phyloP scores from a whole-genome alignment of 2,797 vertebrate species.

The Fratercula arctica region DNA sequence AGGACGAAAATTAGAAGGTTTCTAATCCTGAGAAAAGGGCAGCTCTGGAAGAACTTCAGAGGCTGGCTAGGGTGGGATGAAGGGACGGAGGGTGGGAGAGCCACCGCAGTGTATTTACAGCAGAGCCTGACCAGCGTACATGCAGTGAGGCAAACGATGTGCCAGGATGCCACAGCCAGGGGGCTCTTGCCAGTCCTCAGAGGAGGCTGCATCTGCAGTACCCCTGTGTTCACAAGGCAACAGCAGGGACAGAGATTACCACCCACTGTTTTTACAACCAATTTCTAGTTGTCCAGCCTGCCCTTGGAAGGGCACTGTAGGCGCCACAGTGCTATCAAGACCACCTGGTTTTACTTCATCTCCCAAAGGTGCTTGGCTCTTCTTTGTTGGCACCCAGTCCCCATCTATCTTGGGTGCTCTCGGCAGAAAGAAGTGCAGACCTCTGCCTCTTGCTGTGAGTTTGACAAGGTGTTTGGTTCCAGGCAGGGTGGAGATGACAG shows the following conservation, averaged over 20 bases:
- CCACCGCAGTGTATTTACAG: slow-evolving; percentile 24
- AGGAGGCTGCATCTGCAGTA: not conserved
- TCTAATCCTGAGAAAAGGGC: slow-evolving; percentile 34
- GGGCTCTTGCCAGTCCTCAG: not conserved
- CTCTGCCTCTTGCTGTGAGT: not conserved
- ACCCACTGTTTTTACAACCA: not conserved
- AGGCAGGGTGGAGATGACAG: not conserved
- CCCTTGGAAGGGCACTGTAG: not conserved
- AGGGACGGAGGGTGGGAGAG: not conserved
- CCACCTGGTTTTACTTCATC: not conserved
- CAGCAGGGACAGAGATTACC: not conserved
- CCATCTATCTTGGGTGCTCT: not conserved
- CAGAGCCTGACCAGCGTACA: not conserved
- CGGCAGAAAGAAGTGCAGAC: not conserved
- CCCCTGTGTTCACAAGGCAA: not conserved
- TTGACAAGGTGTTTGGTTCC: not conserved
- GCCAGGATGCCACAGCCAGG: fast-evolving
- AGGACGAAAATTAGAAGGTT: slow-evolving; percentile 61
- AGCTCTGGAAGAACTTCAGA: slow-evolving; percentile 61
- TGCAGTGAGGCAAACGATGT: not conserved
- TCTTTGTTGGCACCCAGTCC: not conserved
- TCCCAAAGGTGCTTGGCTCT: not conserved
- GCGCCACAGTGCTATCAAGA: not conserved
- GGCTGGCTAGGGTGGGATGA: not conserved
- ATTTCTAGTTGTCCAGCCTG: not conserved